A percentile compares a stretch with the other conserved stretches of the same genome.
Conservation (phyloP, 2,113 vertebrate genomes). For the Macaca nemestrina region DNA sequence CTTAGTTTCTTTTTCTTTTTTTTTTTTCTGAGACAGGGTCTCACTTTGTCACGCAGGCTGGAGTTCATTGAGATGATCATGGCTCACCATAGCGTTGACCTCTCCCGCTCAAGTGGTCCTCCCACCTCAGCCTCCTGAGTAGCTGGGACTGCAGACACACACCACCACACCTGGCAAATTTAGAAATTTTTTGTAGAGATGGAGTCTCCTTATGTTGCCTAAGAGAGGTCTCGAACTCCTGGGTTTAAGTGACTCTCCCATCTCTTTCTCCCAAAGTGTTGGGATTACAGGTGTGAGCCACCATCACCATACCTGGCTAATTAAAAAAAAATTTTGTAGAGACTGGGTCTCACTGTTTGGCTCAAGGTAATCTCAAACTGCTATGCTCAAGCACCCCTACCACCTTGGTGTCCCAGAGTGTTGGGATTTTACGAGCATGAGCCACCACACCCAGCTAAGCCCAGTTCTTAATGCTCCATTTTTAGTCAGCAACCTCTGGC, state of each 20-base stretch:
- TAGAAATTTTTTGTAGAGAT: neutral
- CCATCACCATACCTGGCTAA: neutral
- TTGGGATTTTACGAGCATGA: neutral
- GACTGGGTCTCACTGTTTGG: neutral
- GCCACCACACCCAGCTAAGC: neutral
- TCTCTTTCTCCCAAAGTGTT: neutral
- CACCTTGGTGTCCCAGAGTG: neutral
- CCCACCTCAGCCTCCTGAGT: neutral
- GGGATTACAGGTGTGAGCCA: neutral
- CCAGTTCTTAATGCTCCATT: neutral
- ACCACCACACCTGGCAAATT: neutral
- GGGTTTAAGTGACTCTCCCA: neutral
- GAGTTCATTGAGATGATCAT: neutral
- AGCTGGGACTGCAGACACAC: neutral
- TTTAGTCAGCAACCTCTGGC: neutral
- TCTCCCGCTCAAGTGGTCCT: neutral
- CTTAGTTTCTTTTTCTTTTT: neutral
- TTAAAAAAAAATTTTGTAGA: neutral
- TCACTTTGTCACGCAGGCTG: neutral
- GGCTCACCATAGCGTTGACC: neutral
- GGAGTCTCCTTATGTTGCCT: neutral
- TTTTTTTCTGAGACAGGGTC: neutral
- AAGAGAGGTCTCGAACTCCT: neutral
- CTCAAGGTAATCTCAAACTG: neutral
- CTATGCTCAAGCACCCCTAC: neutral